phyloP scores from a whole-genome alignment of 2,113 vertebrate genomes.

The Pituophis catenifer region DNA sequence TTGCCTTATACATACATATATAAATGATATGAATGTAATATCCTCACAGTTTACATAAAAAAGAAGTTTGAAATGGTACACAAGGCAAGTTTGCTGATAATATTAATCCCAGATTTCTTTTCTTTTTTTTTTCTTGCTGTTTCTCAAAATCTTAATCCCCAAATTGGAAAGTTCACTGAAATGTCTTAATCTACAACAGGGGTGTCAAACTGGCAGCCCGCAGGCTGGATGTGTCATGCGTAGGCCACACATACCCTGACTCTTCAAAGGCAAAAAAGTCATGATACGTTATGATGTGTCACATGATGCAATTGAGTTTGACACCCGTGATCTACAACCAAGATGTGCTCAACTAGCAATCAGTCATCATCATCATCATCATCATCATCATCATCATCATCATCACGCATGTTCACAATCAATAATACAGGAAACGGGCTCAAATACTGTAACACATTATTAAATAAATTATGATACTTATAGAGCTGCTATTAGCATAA shows the following conservation, averaged over 20 bases:
- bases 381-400: not conserved
- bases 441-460: constrained; percentile 79
- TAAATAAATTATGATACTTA: constrained; percentile 80
- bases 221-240: too few relatives aligned
- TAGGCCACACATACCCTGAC: too few relatives aligned
- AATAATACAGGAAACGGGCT: constrained; percentile 70
- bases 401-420: not conserved
- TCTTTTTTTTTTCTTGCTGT: not conserved
- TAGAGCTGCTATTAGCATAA: constrained; percentile 78
- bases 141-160: constrained; percentile 11
- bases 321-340: constrained; percentile 34
- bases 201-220: too few relatives aligned
- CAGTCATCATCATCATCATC: constrained; percentile 27
- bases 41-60: not conserved
- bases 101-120: not conserved
- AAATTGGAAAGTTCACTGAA: constrained; percentile 64
- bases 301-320: too few relatives aligned
- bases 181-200: constrained; percentile 51
- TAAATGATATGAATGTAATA: constrained; percentile 26
- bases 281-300: too few relatives aligned
- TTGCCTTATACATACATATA: not conserved
- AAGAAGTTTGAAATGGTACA: not conserved
- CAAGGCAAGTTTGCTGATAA: not conserved
- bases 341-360: constrained; percentile 55
- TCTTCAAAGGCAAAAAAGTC: too few relatives aligned